Conservation (phyloP, 1,140 invertebrate genomes). For the Matsumurasca onukii region DNA sequence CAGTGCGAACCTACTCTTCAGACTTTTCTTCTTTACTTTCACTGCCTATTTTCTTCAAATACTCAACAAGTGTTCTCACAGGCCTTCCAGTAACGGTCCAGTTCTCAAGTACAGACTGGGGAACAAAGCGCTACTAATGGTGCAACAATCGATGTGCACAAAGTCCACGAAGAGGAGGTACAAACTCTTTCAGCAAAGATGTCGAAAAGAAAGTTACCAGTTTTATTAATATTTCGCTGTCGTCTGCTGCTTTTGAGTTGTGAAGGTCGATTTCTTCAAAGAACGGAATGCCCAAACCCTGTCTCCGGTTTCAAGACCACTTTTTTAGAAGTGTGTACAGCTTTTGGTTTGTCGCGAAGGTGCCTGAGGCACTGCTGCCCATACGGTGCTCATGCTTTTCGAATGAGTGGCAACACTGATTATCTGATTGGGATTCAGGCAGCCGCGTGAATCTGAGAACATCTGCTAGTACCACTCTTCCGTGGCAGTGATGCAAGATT, state of each 20-base stretch:
- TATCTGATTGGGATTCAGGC: constrained; percentile 63
- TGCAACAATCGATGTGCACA: not conserved
- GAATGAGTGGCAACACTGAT: constrained; percentile 71
- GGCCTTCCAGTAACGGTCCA: not conserved
- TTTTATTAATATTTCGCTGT: not conserved
- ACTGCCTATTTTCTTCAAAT: not conserved
- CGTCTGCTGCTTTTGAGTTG: constrained; percentile 44
- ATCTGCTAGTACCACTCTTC: constrained; percentile 83
- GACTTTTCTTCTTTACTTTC: not conserved
- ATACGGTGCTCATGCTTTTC: not conserved
- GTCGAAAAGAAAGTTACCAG: constrained; percentile 44
- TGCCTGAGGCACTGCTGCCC: constrained; percentile 57
- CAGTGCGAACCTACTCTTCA: too few relatives aligned
- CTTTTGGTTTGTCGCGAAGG: constrained; percentile 55
- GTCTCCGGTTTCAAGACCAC: constrained; percentile 58
- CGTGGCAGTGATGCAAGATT: constrained; percentile 88
- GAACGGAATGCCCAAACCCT: constrained; percentile 64
- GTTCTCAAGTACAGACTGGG: not conserved
- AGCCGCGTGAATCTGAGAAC: constrained; percentile 77
- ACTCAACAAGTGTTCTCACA: not conserved
- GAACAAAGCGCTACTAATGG: not conserved
- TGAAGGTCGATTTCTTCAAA: constrained; percentile 55
- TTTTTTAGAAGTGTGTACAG: constrained; percentile 53
- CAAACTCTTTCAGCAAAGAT: constrained; percentile 59
- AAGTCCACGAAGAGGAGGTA: constrained; percentile 40